Evolutionary conservation across 2,113 vertebrate species (phyloP).

Genomic region (Balaenoptera acutorostrata): DNA sequence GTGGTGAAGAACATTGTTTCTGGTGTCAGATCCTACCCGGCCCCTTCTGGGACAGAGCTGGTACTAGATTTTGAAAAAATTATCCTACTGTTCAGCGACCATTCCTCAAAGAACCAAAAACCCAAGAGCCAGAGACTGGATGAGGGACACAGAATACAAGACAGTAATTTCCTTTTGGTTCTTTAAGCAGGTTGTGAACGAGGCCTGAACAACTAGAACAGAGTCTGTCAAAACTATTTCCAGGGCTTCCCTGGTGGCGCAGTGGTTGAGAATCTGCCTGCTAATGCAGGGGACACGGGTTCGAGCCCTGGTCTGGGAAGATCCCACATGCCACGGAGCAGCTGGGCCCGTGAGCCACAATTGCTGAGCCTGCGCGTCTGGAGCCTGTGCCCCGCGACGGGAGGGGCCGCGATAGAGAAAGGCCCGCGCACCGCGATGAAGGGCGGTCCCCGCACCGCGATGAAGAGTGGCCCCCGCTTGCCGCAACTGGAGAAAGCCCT

Average conservation of each 20-base stretch:
- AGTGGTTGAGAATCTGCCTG: no score
- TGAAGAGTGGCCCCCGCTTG: no score
- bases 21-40: background rate
- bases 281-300: no score
- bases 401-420: no score
- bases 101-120: background rate
- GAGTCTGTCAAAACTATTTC: background rate
- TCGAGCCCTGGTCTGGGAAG: no score
- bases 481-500: no score
- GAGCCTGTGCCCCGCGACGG: no score
- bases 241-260: background rate
- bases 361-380: no score
- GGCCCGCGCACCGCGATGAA: no score
- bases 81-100: background rate
- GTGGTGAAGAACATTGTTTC: background rate
- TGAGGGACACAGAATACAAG: background rate
- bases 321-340: no score
- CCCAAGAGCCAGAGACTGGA: background rate
- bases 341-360: no score
- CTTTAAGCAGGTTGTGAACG: background rate
- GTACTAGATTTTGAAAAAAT: background rate
- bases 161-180: background rate
- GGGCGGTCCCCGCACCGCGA: no score
- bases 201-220: background rate
- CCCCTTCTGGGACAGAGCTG: background rate